Evolutionary conservation across 2,797 vertebrate species (phyloP), one percentile per base, ranked within the genome.

Genomic region (Danio choprae): DNA sequence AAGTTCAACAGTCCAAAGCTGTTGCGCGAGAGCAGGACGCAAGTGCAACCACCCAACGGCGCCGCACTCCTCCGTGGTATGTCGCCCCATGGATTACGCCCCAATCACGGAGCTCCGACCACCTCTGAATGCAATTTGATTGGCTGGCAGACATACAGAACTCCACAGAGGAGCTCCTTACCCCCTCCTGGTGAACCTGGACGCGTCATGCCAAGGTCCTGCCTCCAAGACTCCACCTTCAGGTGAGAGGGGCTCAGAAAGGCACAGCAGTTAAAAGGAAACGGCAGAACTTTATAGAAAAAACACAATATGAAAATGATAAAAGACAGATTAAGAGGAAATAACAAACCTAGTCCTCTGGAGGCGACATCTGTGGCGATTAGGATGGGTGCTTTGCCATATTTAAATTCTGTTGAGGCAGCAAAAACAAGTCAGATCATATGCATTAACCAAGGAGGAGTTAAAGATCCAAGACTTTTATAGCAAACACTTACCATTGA

Each of bases 191-290:
- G 95, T 96, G 95, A 97, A 96, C 96, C 95, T 96, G 95, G 96
- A 96, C 95, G 96, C 90, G 96, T 98, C 97, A 99, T 99, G 97
- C 97, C 97, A 98, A 99, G 96, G 96, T 96, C 97, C 97, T 98
- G 97, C 97, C 97, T 97, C 93, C 96, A 94, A 96, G 96, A 97
- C 96, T 94, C 96, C 97, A 96, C 97, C 97, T 98, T 94, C 94
- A 94, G 96, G 94, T 95, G 90, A 89, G 95, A 96, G 96, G 96
- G 93, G 97, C 96, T 97, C 96, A 95, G 95, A 97, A 96, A 98
- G 92, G 95, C 95, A 95, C 88, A 94, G 92, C 93, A 95, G 97
- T 98, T 98, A 98, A 96, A 99, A 96, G 71, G 71, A 74, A 74
- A 98, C 95, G 98, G 90, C 94, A 92, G 90, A 87, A 96, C 95